Evolutionary conservation across 2,888 invertebrate species (phyloP), one percentile per base, ranked within the genome.

Genomic region (Stomorhina lunata): DNA sequence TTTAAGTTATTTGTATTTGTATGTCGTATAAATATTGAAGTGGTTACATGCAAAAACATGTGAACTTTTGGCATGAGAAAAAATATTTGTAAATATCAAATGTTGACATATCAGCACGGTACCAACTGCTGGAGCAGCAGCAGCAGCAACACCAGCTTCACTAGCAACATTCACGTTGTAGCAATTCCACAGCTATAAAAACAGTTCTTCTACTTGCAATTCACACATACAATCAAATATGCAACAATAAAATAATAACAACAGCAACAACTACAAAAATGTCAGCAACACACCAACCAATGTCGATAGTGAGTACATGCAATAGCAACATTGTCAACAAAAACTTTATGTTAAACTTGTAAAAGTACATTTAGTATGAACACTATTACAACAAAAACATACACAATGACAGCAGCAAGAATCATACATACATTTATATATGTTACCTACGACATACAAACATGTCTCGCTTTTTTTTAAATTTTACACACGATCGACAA

Each of bases 31-130:
- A 57, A 79, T 75, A 79, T 82, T 75, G 50, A 75, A 75, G 69
- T 79, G 69, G 69, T 79, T 57, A 69, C 73, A 73, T 63, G 63
- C 40, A 59, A 78, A 75, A 82, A 75, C 75, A 82, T 75, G 75
- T 71, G 57, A 79, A 75, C 75, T 82, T 75, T 57, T 82, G 79
- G 53, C 73, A 82, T 79, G 50, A 63, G 50, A 65, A 79, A 53
- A 79, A 82, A 69, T 78, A 82, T 78, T 82, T 82, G 68, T 69
- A 75, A 32, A 57, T 82, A 65, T 78, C 78, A 82, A 77, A 82
- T 82, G 69, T 82, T 82, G 79, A 75, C 79, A 82, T 79, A 82
- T 82, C 79, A 69, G 59, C 45, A 59, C 57, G 32, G 32, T 57
- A 43, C 7, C 57, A 57, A 43, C 59, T 25, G 25, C 27, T 29